phyloP scores from a whole-genome alignment of 1,140 invertebrate species.

The Cyclina sinensis region DNA sequence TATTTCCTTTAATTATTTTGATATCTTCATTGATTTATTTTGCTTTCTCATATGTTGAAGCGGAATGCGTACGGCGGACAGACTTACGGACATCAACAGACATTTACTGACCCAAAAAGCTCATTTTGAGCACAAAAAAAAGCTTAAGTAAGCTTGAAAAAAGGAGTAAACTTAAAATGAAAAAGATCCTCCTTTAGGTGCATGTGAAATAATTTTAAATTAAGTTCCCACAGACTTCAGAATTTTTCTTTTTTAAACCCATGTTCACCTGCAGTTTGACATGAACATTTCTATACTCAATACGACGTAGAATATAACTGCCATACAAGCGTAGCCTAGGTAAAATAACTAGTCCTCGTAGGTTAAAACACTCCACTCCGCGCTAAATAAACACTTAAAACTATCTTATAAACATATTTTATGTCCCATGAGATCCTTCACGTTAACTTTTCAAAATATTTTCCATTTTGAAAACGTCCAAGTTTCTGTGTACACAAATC shows the following conservation, averaged over 20 bases:
- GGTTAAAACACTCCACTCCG: neutral
- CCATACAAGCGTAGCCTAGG: neutral
- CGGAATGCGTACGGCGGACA: too few species aligned
- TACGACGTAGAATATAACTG: neutral
- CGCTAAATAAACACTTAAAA: neutral
- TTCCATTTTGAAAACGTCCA: neutral
- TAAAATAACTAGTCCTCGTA: neutral
- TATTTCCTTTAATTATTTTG: too few species aligned
- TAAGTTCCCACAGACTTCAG: neutral
- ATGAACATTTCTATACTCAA: too few species aligned
- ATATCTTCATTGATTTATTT: too few species aligned
- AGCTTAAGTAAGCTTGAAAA: too few species aligned
- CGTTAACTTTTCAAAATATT: neutral
- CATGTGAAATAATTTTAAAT: neutral
- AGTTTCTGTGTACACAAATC: neutral
- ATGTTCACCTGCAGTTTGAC: neutral
- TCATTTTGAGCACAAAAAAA: too few species aligned
- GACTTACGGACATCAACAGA: too few species aligned
- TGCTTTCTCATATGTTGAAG: too few species aligned
- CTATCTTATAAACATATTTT: neutral
- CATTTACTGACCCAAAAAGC: too few species aligned
- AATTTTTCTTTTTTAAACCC: neutral
- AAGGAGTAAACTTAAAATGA: too few species aligned
- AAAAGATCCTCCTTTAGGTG: too few species aligned
- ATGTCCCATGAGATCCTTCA: neutral